These are phyloP conservation scores for Ylistrum balloti DNA, from an alignment of 1,140 invertebrate species.

Conservation along the genomic window DNA sequence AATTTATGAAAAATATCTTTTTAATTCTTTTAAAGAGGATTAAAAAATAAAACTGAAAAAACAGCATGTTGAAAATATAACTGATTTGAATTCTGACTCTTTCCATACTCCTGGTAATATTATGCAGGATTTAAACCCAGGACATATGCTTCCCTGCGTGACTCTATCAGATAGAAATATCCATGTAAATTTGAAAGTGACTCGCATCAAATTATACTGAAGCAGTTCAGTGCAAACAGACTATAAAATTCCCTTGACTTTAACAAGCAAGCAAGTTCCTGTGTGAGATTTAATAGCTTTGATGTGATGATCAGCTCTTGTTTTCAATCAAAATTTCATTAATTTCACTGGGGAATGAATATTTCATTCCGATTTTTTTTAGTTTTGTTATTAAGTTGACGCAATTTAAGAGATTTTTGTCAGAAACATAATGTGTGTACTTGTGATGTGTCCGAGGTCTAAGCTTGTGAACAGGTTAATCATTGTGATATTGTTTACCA, in stretches of 20 bases:
- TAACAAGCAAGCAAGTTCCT: background rate
- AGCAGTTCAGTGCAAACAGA: background rate
- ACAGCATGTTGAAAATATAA: too few relatives aligned
- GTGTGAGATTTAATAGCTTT: background rate
- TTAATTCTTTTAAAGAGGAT: too few relatives aligned
- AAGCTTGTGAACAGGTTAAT: background rate
- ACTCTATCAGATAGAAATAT: too few relatives aligned
- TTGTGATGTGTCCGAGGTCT: background rate
- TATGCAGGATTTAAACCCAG: too few relatives aligned
- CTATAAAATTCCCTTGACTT: background rate
- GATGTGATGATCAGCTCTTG: background rate
- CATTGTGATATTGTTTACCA: background rate
- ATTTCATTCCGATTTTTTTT: background rate
- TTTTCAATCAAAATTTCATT: background rate
- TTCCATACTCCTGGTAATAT: too few relatives aligned
- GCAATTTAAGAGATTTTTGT: background rate
- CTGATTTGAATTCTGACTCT: too few relatives aligned
- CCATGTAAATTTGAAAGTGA: background rate
- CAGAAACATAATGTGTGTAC: background rate
- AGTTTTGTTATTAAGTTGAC: background rate
- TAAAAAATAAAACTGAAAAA: too few relatives aligned
- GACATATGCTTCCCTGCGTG: too few relatives aligned
- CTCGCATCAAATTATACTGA: background rate
- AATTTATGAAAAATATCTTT: too few relatives aligned
- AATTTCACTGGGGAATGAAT: constrained; percentile 3